A percentile compares a stretch with the other conserved stretches of the same genome.
Evolutionary conservation across 2,113 vertebrate species (phyloP).

Genomic region (Ahaetulla prasina): DNA sequence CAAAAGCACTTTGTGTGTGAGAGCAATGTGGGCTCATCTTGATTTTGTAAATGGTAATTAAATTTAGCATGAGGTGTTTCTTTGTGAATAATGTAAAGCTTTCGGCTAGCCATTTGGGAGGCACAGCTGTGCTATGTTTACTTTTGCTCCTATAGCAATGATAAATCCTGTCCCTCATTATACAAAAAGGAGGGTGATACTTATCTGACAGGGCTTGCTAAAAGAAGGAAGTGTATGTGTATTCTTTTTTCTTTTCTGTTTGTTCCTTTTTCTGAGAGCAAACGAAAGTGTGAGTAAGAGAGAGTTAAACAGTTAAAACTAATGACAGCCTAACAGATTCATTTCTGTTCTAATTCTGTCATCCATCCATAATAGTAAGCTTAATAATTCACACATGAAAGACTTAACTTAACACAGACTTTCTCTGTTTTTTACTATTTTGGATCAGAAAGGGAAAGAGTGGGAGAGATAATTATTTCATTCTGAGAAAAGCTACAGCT

Average conservation of each 20-base stretch:
- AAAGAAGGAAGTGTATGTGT: conserved; percentile 16
- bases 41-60: conserved; percentile 30
- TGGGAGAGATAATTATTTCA: not conserved
- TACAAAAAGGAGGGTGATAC: not conserved
- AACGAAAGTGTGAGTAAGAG: not conserved
- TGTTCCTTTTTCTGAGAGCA: not conserved
- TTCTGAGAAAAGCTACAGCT: not conserved
- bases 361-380: conserved; percentile 6
- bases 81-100: conserved; percentile 22
- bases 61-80: conserved; percentile 24
- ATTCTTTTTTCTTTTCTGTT: not conserved
- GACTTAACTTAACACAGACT: not conserved
- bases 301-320: conserved; percentile 9
- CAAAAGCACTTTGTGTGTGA: conserved; percentile 15
- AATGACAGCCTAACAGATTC: conserved; percentile 17
- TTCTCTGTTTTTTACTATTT: conserved; percentile 9
- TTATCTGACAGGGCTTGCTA: not conserved
- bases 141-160: conserved; percentile 20
- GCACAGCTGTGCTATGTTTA: conserved; percentile 19
- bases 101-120: conserved; percentile 23
- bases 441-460: not conserved
- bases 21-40: conserved; percentile 19
- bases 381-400: conserved; percentile 21
- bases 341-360: conserved; percentile 24
- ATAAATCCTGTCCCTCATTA: conserved; percentile 17